phyloP scores from a whole-genome alignment of 1,140 invertebrate genomes.

The Drosophila kikkawai region DNA sequence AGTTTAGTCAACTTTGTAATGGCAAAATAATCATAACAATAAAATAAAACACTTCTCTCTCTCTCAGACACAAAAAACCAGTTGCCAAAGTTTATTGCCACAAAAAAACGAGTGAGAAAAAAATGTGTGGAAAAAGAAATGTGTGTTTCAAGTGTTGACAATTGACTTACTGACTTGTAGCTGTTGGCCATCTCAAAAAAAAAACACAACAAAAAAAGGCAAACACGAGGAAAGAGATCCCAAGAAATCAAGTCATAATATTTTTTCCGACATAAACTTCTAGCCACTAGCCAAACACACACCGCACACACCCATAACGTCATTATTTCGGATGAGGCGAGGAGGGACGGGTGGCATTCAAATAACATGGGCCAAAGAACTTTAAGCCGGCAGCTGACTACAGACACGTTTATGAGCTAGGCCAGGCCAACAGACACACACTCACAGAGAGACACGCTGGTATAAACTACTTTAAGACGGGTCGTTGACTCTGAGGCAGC shows the following conservation, averaged over 20 bases:
- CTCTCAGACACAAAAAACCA: constrained; percentile 35
- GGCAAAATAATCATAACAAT: constrained; percentile 35
- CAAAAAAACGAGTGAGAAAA: background rate
- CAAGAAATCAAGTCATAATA: constrained; percentile 57
- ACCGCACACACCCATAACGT: constrained; percentile 4
- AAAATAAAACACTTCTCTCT: constrained; percentile 24
- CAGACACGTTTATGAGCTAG: constrained; percentile 50
- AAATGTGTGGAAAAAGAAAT: constrained; percentile 16
- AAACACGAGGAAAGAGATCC: constrained; percentile 11
- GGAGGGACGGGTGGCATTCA: constrained; percentile 51
- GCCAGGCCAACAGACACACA: constrained; percentile 22
- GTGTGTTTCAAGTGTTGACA: constrained; percentile 68
- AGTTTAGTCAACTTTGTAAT: constrained; percentile 65
- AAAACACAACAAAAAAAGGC: constrained; percentile 5
- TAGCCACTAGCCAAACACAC: constrained; percentile 36
- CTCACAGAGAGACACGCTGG: background rate
- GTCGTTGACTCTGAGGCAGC: constrained; percentile 35
- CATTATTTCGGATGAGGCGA: constrained; percentile 1
- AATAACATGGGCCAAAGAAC: constrained; percentile 56
- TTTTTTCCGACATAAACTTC: constrained; percentile 43
- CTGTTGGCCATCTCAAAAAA: constrained; percentile 49
- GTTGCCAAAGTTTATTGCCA: constrained; percentile 50
- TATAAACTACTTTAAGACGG: constrained; percentile 41
- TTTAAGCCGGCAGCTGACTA: constrained; percentile 55
- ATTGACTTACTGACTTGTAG: constrained; percentile 79